A percentile compares a stretch with the other conserved stretches of the same genome.
Conservation (phyloP, 1,140 invertebrate species). For the Listronotus oregonensis region DNA sequence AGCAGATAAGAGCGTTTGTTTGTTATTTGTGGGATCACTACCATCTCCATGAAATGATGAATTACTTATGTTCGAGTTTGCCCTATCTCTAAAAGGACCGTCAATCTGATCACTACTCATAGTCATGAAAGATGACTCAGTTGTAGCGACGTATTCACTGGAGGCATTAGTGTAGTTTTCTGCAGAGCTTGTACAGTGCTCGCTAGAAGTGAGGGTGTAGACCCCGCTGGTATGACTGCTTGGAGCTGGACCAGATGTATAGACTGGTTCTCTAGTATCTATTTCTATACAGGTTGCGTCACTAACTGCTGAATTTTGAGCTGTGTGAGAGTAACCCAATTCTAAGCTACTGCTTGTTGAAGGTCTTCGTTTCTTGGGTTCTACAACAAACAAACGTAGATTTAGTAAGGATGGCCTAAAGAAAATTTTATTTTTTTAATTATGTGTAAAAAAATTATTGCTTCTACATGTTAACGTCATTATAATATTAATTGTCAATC, state of each 20-base stretch:
- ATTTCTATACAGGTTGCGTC: constrained; percentile 61
- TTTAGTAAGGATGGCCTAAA: too few relatives aligned
- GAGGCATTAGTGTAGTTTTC: constrained; percentile 49
- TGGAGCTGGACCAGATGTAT: constrained; percentile 60
- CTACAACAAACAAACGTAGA: constrained; percentile 50
- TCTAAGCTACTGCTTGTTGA: constrained; percentile 78
- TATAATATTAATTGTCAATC: too few relatives aligned
- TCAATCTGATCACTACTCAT: constrained; percentile 60
- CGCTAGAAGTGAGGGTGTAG: constrained; percentile 75
- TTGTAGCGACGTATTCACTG: constrained; percentile 50
- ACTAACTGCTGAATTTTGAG: constrained; percentile 77
- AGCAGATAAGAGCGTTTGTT: constrained; percentile 74
- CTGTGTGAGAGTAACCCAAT: constrained; percentile 79
- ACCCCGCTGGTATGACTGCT: constrained; percentile 79
- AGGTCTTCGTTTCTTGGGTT: constrained; percentile 63
- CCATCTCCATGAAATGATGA: constrained; percentile 83
- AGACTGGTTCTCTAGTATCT: constrained; percentile 56
- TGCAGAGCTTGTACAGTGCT: constrained; percentile 55
- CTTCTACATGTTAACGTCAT: too few relatives aligned
- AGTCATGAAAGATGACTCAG: constrained; percentile 44
- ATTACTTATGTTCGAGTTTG: constrained; percentile 76
- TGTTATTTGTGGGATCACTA: constrained; percentile 78
- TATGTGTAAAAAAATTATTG: too few relatives aligned
- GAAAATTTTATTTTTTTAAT: too few relatives aligned
- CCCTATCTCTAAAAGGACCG: constrained; percentile 64